phyloP scores from a whole-genome alignment of 2,888 invertebrate genomes.

The Phengaris arion region DNA sequence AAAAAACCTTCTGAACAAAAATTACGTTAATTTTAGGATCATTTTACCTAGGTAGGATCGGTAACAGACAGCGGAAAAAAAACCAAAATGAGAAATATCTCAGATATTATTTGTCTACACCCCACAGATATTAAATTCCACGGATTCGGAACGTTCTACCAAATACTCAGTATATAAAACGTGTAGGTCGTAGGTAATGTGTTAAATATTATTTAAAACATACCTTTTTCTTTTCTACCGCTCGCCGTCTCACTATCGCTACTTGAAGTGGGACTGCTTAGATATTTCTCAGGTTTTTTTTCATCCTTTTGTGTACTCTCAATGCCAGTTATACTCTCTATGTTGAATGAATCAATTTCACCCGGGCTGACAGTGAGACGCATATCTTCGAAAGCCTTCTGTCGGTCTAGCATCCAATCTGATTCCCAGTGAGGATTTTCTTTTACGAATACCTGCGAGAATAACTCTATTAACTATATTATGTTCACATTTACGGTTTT shows the following conservation, averaged over 20 bases:
- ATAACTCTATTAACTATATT: too few relatives aligned
- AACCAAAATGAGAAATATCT: too few relatives aligned
- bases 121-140: too few relatives aligned
- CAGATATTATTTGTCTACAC: too few relatives aligned
- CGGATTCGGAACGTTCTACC: too few relatives aligned
- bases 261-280: conserved; percentile 51
- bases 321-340: conserved; percentile 29
- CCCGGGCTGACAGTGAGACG: conserved; percentile 35
- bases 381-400: conserved; percentile 82
- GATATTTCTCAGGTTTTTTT: conserved; percentile 52
- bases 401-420: conserved; percentile 91
- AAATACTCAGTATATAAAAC: too few relatives aligned
- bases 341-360: background rate
- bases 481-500: too few relatives aligned
- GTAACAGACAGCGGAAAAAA: too few relatives aligned
- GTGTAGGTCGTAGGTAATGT: background rate
- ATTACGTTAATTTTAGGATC: too few relatives aligned
- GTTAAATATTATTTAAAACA: background rate
- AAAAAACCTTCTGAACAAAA: too few relatives aligned
- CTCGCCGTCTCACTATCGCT: conserved; percentile 56
- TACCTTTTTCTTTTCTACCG: conserved; percentile 70
- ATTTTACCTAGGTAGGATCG: too few relatives aligned
- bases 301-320: conserved; percentile 74
- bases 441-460: conserved; percentile 85
- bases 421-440: conserved; percentile 93